These are phyloP conservation scores for Blastobasis adustella DNA, from an alignment of 2,888 invertebrate species.

Conservation along the genomic window DNA sequence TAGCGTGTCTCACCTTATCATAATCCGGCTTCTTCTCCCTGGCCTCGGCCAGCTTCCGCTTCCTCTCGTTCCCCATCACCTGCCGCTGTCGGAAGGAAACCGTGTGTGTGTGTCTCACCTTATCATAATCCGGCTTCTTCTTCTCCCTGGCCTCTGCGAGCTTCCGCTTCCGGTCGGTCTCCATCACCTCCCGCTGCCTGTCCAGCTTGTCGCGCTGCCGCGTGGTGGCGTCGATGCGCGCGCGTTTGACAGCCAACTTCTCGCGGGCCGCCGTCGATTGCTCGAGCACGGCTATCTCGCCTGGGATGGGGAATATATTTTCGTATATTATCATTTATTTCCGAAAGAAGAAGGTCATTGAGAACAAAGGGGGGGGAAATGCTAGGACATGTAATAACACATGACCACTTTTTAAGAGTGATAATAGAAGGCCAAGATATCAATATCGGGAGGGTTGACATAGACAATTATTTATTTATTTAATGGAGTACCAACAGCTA, in stretches of 20 bases:
- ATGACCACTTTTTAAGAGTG: too few species aligned
- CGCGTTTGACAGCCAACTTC: slow-evolving; percentile 41
- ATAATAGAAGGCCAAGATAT: too few species aligned
- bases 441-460: too few species aligned
- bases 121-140: slow-evolving; percentile 37
- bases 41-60: slow-evolving; percentile 64
- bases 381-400: too few species aligned
- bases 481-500: too few species aligned
- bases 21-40: slow-evolving; percentile 52
- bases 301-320: too few species aligned
- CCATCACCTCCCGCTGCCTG: slow-evolving; percentile 62
- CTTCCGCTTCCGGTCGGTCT: slow-evolving; percentile 63
- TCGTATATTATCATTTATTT: too few species aligned
- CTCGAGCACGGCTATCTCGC: too few species aligned
- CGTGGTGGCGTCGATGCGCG: slow-evolving; percentile 66
- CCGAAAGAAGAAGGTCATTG: too few species aligned
- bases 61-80: slow-evolving; percentile 62
- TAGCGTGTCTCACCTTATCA: slow-evolving; percentile 23
- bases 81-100: slow-evolving; percentile 65
- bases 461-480: too few species aligned
- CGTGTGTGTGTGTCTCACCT: slow-evolving; percentile 14
- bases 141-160: slow-evolving; percentile 66
- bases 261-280: slow-evolving; percentile 22
- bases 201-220: slow-evolving; percentile 59
- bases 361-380: too few species aligned